Percentiles rank a stretch among this genome's conserved stretches.
Evolutionary conservation across 1,140 invertebrate genomes (phyloP).

Genomic region (Zaprionus capensis): DNA sequence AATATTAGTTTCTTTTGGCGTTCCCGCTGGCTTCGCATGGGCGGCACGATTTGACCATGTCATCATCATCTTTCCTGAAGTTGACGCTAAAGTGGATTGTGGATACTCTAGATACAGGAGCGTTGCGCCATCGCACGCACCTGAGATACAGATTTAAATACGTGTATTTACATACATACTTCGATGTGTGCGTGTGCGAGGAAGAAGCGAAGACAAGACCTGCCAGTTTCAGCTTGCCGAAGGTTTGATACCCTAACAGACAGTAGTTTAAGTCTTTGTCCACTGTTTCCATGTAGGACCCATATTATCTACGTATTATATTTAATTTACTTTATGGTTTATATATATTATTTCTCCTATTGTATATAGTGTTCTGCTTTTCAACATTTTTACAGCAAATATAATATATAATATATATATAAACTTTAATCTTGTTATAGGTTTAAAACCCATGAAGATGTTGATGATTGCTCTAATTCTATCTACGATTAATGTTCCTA

Average conservation of each 20-base stretch:
- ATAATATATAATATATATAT: too few relatives aligned
- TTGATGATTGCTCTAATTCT: too few relatives aligned
- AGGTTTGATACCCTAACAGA: neutral
- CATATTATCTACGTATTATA: too few relatives aligned
- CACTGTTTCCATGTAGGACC: too few relatives aligned
- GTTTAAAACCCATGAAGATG: too few relatives aligned
- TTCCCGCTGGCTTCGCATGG: conserved; percentile 34
- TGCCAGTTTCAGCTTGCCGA: neutral
- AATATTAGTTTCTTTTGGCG: conserved; percentile 24
- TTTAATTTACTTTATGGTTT: too few relatives aligned
- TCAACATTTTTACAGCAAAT: too few relatives aligned
- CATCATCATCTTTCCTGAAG: conserved; percentile 72
- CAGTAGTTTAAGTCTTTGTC: too few relatives aligned
- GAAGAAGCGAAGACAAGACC: neutral
- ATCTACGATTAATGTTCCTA: too few relatives aligned
- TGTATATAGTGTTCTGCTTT: too few relatives aligned
- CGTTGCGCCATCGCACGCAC: conserved; percentile 26
- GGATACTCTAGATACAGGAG: conserved; percentile 58
- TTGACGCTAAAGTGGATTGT: conserved; percentile 74
- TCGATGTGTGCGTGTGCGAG: conserved; percentile 10
- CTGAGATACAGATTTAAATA: conserved; percentile 38
- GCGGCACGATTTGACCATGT: conserved; percentile 66
- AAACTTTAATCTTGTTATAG: too few relatives aligned
- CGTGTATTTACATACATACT: conserved; percentile 10
- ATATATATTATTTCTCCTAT: too few relatives aligned